A percentile compares a stretch with the other conserved stretches of the same genome.
Evolutionary conservation across 53 echinoderm and acorn worm species (phyloP).

Genomic region (Patiria pectinifera): DNA sequence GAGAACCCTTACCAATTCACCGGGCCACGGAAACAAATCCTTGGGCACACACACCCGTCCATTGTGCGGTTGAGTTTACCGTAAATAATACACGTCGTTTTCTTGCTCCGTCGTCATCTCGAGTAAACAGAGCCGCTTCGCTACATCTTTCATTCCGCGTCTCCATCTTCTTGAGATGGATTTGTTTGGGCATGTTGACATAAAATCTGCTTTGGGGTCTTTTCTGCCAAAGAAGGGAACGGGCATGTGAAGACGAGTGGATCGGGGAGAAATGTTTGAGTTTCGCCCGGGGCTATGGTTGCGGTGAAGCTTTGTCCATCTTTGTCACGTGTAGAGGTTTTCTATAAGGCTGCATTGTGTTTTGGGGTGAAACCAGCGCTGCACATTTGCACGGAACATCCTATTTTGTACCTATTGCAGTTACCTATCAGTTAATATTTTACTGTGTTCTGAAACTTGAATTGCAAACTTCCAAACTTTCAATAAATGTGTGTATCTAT

Average conservation of each 20-base stretch:
- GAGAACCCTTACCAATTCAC: constrained; percentile 1
- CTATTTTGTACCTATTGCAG: no score
- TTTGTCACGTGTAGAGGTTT: no score
- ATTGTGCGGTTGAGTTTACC: constrained; percentile 11
- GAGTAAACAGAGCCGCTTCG: constrained; percentile 7
- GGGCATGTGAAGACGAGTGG: not conserved
- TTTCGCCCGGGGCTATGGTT: no score
- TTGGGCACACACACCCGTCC: not conserved
- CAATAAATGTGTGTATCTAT: no score
- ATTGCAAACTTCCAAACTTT: no score
- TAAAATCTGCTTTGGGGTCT: not conserved
- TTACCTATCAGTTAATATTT: no score
- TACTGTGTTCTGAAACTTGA: no score
- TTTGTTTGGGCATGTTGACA: constrained; percentile 20
- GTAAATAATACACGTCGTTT: constrained; percentile 16
- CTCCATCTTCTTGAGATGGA: no score
- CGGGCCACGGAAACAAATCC: not conserved
- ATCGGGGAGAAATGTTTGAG: not conserved
- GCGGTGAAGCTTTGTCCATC: no score
- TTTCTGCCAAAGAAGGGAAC: not conserved
- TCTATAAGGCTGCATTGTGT: no score
- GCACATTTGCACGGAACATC: no score
- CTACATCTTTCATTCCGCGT: not conserved
- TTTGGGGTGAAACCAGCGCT: no score
- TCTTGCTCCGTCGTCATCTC: not conserved